Base-by-base conservation (phyloP, 30 jellyfish, hydroid and myxozoan species). In the Pseudorhiza aurosa region DNA sequence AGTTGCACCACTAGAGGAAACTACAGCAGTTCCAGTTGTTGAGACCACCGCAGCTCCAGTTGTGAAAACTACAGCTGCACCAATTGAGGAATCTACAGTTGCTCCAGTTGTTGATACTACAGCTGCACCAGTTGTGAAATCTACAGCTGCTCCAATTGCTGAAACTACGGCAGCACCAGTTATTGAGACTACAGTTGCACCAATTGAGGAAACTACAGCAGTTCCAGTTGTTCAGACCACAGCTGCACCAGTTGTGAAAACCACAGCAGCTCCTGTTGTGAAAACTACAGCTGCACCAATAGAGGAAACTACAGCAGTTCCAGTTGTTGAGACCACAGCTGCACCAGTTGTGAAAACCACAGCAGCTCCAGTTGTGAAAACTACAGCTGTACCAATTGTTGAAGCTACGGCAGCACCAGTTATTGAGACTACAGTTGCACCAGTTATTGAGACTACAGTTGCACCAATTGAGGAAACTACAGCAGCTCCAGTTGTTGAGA, bases 261-360 rank as follows among this genome's bases (percentile, higher is more conserved):
- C 75, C 58, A 31, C 87, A 7, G 60, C 76, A 5, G 50, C 50
- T 39, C 50, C 50, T 21, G 74, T 33, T 33, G 87, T 25, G 25
- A 63, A 33, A 18, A 69, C 83, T 28, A 69, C 83, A 19, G 44
- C 77, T 21, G 83, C 68, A 0, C 39, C 68, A 17, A 8, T 56
- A 7, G 45, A 18, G 12, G 58, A 30, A 0, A 26, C 51, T 3
- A 72, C 72, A 10, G 72, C 75, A 18, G 85, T 50, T 36, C 81
- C 81, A 30, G 58, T 67, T 67, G 81, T 67, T 2, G 63, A 67
- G 32, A 67, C 81, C 14, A 67, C 81, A 14, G 78, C 81, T 30
- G 68, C 81, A 31, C 58, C 81, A 24, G 33, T 39, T 29, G 31
- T 26, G 9, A 58, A 39, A 64, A 39, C 77, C 8, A 33, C 58